Evolutionary conservation across 2,113 vertebrate species (phyloP), one percentile per base, ranked within the genome.

Genomic region (Tauraco erythrolophus): DNA sequence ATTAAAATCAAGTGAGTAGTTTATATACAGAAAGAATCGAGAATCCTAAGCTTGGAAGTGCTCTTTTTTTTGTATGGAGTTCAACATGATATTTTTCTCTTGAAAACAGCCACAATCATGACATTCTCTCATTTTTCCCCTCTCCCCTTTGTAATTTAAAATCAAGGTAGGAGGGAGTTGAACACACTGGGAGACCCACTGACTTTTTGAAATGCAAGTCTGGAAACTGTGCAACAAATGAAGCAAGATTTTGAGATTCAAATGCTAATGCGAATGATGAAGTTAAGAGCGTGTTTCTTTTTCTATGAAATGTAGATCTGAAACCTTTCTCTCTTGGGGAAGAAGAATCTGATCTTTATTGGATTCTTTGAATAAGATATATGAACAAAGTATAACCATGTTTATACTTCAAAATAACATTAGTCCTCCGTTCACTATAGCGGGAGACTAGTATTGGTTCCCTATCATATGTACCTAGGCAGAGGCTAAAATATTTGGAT

Each of bases 61-160:
- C 10, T 57, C 2, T 46, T 9, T 37, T 37, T 46, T 37, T 50
- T 56, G 41, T 66, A 16, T 14, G 7, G 16, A 57, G 10, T 74
- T 70, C 58, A 51, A 22, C 2, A 0, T 75, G 41, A 8, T 94
- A 57, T 94, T 93, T 94, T 81, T 75, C 25, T 87, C 37, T 62
- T 84, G 48, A 68, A 88, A 92, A 72, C 41, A 89, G 31, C 28
- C 19, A 37, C 31, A 66, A 31, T 79, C 50, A 23, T 72, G 69
- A 28, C 58, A 94, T 91, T 94, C 25, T 76, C 35, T 79, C 53
- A 71, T 75, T 70, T 65, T 35, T n/a, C 31, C 43, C 16, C 18
- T 80, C 41, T 83, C 33, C 27, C 24, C 31, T 68, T 87, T 94
- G 72, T 91, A 93, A 96, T 95, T 93, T 95, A 84, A 95, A 94